Percentiles rank a stretch among this genome's conserved stretches.
phyloP scores from a whole-genome alignment of 2,113 vertebrate genomes.

The Synchiropus splendidus region DNA sequence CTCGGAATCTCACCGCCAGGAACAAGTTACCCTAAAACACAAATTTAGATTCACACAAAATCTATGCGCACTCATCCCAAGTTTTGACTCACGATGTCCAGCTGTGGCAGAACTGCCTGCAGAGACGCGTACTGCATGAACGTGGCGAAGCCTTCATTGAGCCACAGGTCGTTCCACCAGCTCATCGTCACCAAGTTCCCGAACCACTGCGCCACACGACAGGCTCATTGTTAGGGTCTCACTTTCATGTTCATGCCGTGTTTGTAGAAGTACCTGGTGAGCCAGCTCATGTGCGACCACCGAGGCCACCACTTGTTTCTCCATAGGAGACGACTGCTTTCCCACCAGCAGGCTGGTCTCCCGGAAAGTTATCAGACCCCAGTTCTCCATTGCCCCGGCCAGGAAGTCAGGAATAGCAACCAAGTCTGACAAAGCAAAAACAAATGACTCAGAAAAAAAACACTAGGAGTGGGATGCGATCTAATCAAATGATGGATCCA shows the following conservation, averaged over 20 bases:
- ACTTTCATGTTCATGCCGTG: neutral
- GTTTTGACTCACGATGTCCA: conserved; percentile 70
- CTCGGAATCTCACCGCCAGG: conserved; percentile 74
- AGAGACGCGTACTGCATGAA: conserved; percentile 88
- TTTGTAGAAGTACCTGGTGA: conserved; percentile 77
- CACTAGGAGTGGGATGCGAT: no score
- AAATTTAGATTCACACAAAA: conserved; percentile 2
- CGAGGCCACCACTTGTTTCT: conserved; percentile 81
- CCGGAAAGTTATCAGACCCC: conserved; percentile 88
- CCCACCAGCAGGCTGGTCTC: conserved; percentile 78
- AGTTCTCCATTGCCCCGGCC: conserved; percentile 94
- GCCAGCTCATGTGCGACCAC: conserved; percentile 90
- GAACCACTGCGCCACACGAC: conserved; percentile 78
- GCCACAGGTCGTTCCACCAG: conserved; percentile 97
- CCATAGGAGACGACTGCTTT: conserved; percentile 70
- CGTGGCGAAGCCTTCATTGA: conserved; percentile 96
- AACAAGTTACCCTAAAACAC: conserved; percentile 79
- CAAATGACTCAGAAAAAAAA: no score
- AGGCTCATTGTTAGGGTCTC: conserved; percentile 1
- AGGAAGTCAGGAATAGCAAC: conserved; percentile 90
- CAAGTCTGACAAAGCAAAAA: conserved; percentile 71
- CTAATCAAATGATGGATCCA: no score
- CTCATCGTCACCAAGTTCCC: conserved; percentile 94
- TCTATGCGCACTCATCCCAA: neutral
- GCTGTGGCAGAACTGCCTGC: conserved; percentile 65